Evolutionary conservation across 2,797 vertebrate species (phyloP), one percentile per base, ranked within the genome.

Genomic region (Vespertilio murinus): DNA sequence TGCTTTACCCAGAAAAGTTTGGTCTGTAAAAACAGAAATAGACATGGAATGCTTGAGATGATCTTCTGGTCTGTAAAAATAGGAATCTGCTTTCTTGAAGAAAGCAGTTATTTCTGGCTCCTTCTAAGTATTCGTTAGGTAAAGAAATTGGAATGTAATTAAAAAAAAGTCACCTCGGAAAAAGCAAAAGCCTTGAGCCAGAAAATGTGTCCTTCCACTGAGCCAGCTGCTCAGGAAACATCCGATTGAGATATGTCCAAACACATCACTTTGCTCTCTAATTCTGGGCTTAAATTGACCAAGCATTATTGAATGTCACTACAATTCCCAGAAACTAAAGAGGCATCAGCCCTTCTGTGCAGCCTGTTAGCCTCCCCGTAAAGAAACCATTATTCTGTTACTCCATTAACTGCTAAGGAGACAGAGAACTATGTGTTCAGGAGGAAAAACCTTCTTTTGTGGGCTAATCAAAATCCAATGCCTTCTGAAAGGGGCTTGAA

Each of bases 391-490:
- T 99, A 98, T 99, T 98, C 97, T 10, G 96, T 97, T 98, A 98
- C 98, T 99, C 99, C 99, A 99, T 99, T 99, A 98, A 99, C 98
- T 99, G 98, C 98, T 98, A 98, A 98, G 98, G 98, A 98, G 96
- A 98, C 98, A 90, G 96, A 97, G 78, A 98, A 98, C 97, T 98
- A 99, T 98, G 98, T 97, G 91, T 45, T 91, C 47, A 30, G 95
- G 94, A 95, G 64, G 95, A 96, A 98, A 98, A 98, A 98, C 78
- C 94, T 97, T 97, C 97, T 97, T 98, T 98, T 99, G 98, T 98
- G 98, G 97, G 96, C 95, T 98, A 97, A 98, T 98, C 97, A 98
- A 98, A 98, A 98, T 95, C 97, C 97, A 98, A 93, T 89, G 96
- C 97, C 98, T 98, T 98, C 98, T 98, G 98, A 98, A 98, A 97